phyloP scores from a whole-genome alignment of 2,888 invertebrate species.

The Leucoptera coffeella region DNA sequence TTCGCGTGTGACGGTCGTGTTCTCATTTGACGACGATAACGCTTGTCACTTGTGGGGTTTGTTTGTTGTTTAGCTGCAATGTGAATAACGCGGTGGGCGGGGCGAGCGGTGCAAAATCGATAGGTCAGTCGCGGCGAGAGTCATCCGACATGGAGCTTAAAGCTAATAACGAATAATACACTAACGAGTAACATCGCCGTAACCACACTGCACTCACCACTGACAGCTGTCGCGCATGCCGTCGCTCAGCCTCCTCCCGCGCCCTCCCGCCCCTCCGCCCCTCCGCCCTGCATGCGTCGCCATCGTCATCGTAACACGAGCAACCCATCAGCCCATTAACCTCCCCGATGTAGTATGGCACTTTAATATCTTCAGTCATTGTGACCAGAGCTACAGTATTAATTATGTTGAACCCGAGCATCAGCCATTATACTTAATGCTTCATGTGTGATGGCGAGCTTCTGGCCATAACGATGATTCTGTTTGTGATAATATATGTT shows the following conservation, averaged over 20 bases:
- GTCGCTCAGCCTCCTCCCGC: constrained; percentile 11
- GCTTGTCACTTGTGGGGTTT: constrained; percentile 47
- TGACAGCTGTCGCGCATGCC: constrained; percentile 8
- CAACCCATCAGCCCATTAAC: constrained; percentile 1
- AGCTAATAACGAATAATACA: constrained; percentile 51
- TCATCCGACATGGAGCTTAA: constrained; percentile 44
- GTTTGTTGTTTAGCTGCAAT: constrained; percentile 48
- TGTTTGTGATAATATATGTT: constrained; percentile 32
- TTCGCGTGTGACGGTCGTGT: constrained; percentile 51
- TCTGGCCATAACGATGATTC: constrained; percentile 46
- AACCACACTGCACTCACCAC: constrained; percentile 29
- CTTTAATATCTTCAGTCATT: constrained; percentile 30
- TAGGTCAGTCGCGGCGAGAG: constrained; percentile 20
- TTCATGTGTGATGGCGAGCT: constrained; percentile 42
- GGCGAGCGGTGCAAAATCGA: constrained; percentile 53
- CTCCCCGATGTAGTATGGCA: constrained; percentile 44
- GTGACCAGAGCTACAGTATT: constrained; percentile 21
- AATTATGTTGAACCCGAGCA: constrained; percentile 29
- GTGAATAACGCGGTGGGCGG: constrained; percentile 33
- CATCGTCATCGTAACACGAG: constrained; percentile 4
- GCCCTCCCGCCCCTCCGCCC: too few species aligned
- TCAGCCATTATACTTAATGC: constrained; percentile 26
- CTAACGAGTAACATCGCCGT: constrained; percentile 38
- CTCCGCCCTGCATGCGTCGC: constrained; percentile 31
- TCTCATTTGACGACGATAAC: constrained; percentile 44